A percentile compares a stretch with the other conserved stretches of the same genome.
These are phyloP conservation scores for Ephialtes manifestator DNA, from an alignment of 2,888 invertebrate genomes.

Conservation along the genomic window DNA sequence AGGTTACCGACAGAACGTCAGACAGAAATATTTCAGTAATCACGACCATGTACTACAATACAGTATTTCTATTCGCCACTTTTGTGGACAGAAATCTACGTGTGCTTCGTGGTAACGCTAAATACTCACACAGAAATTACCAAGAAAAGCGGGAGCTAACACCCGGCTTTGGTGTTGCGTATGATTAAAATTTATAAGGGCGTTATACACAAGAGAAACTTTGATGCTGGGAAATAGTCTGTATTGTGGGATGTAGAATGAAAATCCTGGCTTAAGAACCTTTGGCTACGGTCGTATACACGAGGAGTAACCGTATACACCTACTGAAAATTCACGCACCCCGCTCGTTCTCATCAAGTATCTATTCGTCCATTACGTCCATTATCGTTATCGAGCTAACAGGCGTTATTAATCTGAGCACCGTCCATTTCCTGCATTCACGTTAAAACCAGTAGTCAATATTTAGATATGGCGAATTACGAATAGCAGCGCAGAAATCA, in stretches of 20 bases:
- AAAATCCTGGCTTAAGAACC: slow-evolving; percentile 45
- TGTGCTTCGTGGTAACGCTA: background rate
- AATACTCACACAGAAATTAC: slow-evolving; percentile 23
- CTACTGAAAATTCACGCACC: slow-evolving; percentile 31
- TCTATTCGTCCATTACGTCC: slow-evolving; percentile 67
- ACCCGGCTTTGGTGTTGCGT: slow-evolving; percentile 11
- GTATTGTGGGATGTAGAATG: slow-evolving; percentile 25
- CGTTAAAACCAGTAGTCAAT: background rate
- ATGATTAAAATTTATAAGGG: slow-evolving; percentile 44
- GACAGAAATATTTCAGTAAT: slow-evolving; percentile 13
- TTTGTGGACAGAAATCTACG: slow-evolving; percentile 24
- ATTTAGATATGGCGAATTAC: slow-evolving; percentile 2
- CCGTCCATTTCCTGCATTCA: background rate
- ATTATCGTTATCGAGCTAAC: slow-evolving; percentile 75
- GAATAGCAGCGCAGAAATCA: background rate
- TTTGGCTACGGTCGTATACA: background rate
- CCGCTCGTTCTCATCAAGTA: slow-evolving; percentile 46
- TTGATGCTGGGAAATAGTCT: slow-evolving; percentile 6
- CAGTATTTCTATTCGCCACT: background rate
- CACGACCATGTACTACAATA: background rate
- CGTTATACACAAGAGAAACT: slow-evolving; percentile 19
- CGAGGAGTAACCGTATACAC: background rate
- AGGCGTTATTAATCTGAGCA: slow-evolving; percentile 57
- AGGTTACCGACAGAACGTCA: slow-evolving; percentile 22
- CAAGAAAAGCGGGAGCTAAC: slow-evolving; percentile 37